Conservation (phyloP, 2,797 vertebrate genomes). For the Thamnophis elegans region DNA sequence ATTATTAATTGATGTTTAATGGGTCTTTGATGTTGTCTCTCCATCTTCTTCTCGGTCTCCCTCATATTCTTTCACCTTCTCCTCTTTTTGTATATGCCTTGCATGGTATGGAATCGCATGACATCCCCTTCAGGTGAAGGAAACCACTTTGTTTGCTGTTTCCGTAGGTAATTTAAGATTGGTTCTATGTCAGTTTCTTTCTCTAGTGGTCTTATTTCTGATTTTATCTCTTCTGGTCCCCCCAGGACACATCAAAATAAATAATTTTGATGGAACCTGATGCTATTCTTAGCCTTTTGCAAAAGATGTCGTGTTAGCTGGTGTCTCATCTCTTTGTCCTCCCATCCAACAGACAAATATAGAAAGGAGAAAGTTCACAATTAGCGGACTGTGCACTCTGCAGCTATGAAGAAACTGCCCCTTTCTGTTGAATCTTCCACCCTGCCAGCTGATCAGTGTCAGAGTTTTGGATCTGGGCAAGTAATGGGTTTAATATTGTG, state of each 20-base stretch:
- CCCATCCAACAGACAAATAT: neutral
- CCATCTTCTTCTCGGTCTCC: too few relatives aligned
- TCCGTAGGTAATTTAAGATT: too few relatives aligned
- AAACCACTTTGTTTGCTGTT: too few relatives aligned
- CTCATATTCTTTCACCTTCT: too few relatives aligned
- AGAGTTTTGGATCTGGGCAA: rapidly evolving
- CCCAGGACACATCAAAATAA: neutral
- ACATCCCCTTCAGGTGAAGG: too few relatives aligned
- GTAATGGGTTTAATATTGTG: neutral
- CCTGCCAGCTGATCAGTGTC: neutral
- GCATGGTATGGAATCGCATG: too few relatives aligned
- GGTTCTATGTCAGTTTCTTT: too few relatives aligned
- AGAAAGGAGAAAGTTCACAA: neutral
- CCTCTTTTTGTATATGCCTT: too few relatives aligned
- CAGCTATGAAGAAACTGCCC: neutral
- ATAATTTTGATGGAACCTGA: neutral
- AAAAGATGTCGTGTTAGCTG: neutral
- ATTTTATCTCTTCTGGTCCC: too few relatives aligned
- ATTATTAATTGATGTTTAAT: too few relatives aligned
- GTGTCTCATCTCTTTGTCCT: neutral
- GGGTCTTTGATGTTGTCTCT: too few relatives aligned
- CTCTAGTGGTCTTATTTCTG: too few relatives aligned
- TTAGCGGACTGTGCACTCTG: neutral
- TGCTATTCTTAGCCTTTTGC: neutral
- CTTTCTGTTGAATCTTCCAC: neutral